Base-by-base conservation (phyloP, 2,797 vertebrate species). In the Dendrocincla tyrannina region DNA sequence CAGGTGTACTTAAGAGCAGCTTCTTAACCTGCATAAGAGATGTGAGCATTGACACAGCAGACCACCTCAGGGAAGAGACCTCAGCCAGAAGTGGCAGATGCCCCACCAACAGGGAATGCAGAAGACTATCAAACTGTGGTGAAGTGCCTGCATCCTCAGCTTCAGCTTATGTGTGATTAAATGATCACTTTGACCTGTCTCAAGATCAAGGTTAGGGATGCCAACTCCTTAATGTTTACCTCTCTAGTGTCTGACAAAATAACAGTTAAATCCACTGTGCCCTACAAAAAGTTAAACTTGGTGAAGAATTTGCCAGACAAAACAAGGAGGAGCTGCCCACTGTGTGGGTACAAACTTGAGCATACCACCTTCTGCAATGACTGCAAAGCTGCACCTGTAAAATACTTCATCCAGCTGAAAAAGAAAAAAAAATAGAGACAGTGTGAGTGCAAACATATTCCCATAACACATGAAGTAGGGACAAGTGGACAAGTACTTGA, bases 401-500 rank as follows among this genome's bases (percentile, higher is more conserved):
- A 97, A 95, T 20, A 67, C n/a, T 88, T 95, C 69, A 89, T 69
- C 28, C 58, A 73, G 46, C 52, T 63, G 39, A 37, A 11, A 46
- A 79, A 88, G 33, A 7, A 42, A 77, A 88, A 91, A 64, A 80
- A 14, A 47, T 30, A 8, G 4, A 85, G 75, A 42, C 59, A 77
- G 41, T 10, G 23, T 89, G 95, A 96, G 63, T 85, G 60, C 78
- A 96, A 96, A 95, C 93, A 95, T 95, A 97, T 96, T 95, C 78
- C 58, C 63, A 33, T 82, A 89, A 89, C 86, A 92, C 76, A 78
- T 52, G 58, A 90, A 74, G 53, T 19, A 94, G 74, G 88, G 88
- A 92, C 70, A 95, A 97, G 91, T 79, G 93, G 89, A 92, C 89
- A 93, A 93, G 59, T 86, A 85, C 82, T 94, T 93, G 83, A 91